A percentile compares a stretch with the other conserved stretches of the same genome.
These are phyloP conservation scores for Fulmarus glacialis DNA, from an alignment of 2,113 vertebrate species.

Conservation along the genomic window DNA sequence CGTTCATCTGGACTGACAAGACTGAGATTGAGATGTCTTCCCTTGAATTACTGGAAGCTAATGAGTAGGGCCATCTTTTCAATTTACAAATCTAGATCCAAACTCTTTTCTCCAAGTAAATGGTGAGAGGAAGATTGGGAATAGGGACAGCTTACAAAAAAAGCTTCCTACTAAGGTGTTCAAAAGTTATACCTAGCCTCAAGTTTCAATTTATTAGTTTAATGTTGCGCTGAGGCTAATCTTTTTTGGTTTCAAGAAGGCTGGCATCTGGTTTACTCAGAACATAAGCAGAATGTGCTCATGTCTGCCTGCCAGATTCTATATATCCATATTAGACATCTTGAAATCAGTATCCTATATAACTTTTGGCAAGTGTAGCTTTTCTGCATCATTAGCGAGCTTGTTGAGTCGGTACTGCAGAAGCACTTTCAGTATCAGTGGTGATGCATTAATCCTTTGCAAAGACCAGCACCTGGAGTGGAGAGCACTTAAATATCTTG, in stretches of 20 bases:
- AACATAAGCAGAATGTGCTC: background rate
- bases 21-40: background rate
- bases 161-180: background rate
- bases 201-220: background rate
- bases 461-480: background rate
- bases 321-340: background rate
- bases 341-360: background rate
- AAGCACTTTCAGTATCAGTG: background rate
- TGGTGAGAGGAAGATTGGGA: background rate
- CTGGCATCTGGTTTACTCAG: background rate
- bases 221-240: fast-evolving
- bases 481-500: background rate
- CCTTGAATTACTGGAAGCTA: background rate
- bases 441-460: background rate
- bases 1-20: background rate
- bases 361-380: background rate
- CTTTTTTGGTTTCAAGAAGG: background rate
- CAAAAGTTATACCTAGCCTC: background rate
- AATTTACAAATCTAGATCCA: background rate
- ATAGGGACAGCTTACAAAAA: background rate
- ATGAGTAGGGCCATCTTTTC: background rate
- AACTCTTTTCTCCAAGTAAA: background rate
- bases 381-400: background rate
- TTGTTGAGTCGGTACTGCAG: background rate
- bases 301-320: background rate